Percentiles rank a stretch among this genome's conserved stretches.
Evolutionary conservation across 2,888 invertebrate species (phyloP).

Genomic region (Meta bourneti): DNA sequence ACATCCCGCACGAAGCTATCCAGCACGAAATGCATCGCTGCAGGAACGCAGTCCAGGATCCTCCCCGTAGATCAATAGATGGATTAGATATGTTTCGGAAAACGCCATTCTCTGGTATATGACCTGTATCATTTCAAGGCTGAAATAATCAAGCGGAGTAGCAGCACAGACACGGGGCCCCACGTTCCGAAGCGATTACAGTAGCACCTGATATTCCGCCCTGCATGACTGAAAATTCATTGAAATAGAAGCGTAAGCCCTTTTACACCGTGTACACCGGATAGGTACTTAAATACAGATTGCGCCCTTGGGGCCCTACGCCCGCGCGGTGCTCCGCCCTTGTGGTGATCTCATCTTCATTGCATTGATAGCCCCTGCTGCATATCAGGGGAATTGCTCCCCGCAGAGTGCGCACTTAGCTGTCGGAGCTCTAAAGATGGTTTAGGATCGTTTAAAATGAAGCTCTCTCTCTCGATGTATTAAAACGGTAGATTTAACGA

Average conservation of each 20-base stretch:
- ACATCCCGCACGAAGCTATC: too few species aligned
- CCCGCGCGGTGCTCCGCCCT: constrained; percentile 38
- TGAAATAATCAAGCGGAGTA: constrained; percentile 23
- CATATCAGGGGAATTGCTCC: constrained; percentile 40
- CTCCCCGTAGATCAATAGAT: too few species aligned
- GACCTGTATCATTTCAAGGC: background rate
- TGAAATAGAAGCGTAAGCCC: constrained; percentile 19
- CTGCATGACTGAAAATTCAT: constrained; percentile 43
- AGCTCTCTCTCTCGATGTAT: background rate
- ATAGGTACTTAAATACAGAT: constrained; percentile 50
- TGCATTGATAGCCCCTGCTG: constrained; percentile 38
- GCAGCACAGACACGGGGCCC: background rate
- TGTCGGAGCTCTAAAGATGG: constrained; percentile 31
- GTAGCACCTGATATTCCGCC: constrained; percentile 35
- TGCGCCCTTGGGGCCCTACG: constrained; percentile 8
- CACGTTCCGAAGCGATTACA: constrained; percentile 24
- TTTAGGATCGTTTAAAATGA: constrained; percentile 7
- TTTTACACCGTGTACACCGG: constrained; percentile 41
- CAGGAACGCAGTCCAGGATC: too few species aligned
- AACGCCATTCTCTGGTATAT: background rate
- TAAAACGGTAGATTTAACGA: constrained; percentile 27
- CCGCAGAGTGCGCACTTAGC: constrained; percentile 27
- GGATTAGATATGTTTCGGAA: too few species aligned
- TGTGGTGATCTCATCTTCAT: constrained; percentile 60
- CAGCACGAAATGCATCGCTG: too few species aligned